A percentile compares a stretch with the other conserved stretches of the same genome.
Evolutionary conservation across 2,888 invertebrate genomes (phyloP).

Genomic region (Margaritifera margaritifera): DNA sequence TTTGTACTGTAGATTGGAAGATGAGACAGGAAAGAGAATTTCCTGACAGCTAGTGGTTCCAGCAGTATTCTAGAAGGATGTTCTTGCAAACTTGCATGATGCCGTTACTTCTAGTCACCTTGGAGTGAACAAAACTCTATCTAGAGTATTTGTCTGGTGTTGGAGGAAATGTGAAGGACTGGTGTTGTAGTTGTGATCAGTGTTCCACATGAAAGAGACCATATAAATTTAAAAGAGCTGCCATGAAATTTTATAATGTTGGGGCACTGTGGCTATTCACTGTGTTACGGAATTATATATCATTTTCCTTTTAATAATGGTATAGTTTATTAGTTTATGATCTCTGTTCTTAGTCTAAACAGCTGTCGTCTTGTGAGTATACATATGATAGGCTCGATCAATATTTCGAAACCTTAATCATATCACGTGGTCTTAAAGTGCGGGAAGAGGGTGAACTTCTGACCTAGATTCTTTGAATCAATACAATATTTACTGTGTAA

Average conservation of each 20-base stretch:
- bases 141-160: background rate
- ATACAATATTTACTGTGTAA: no score
- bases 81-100: slow-evolving; percentile 4
- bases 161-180: background rate
- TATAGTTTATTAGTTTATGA: no score
- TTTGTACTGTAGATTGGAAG: background rate
- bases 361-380: no score
- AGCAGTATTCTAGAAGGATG: background rate
- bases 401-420: no score
- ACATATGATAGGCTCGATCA: no score
- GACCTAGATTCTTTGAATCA: no score
- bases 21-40: background rate
- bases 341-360: no score
- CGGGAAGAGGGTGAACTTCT: no score
- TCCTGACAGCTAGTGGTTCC: background rate
- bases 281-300: no score
- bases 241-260: background rate
- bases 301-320: no score
- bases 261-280: no score
- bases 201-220: background rate
- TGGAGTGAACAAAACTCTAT: background rate
- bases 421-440: no score
- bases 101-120: slow-evolving; percentile 1
- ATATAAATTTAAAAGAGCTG: background rate
- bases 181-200: background rate